Percentiles rank a stretch among this genome's conserved stretches.
Evolutionary conservation across 2,888 invertebrate species (phyloP).

Genomic region (Baronia brevicornis): DNA sequence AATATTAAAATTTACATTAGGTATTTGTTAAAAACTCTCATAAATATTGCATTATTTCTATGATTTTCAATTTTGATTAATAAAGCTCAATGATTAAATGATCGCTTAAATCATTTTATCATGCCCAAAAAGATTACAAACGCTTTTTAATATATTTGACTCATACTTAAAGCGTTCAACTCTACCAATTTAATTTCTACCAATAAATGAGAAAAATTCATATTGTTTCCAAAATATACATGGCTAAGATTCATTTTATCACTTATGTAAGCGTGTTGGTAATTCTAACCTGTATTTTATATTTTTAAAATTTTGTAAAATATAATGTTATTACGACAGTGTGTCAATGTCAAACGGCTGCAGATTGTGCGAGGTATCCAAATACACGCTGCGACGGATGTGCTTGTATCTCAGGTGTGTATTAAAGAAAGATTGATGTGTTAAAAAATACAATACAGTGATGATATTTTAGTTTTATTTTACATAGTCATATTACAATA

Average conservation of each 20-base stretch:
- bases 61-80: no score
- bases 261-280: no score
- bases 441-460: slow-evolving; percentile 37
- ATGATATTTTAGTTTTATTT: background rate
- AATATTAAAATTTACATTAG: background rate
- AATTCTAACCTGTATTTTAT: no score
- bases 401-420: slow-evolving; percentile 77
- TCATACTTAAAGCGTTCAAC: no score
- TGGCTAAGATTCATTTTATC: no score
- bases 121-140: background rate
- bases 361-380: slow-evolving; percentile 77
- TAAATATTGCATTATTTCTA: no score
- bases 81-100: background rate
- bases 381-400: slow-evolving; percentile 82
- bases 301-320: no score
- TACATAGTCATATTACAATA: slow-evolving; percentile 5
- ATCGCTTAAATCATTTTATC: background rate
- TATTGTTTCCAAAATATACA: no score
- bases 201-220: no score
- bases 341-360: slow-evolving; percentile 81
- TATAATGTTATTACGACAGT: slow-evolving; percentile 63
- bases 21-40: background rate
- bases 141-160: no score
- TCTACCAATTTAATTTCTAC: no score
- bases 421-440: no score